These are phyloP conservation scores for Drusus annulatus DNA, from an alignment of 1,140 invertebrate genomes.

Conservation along the genomic window DNA sequence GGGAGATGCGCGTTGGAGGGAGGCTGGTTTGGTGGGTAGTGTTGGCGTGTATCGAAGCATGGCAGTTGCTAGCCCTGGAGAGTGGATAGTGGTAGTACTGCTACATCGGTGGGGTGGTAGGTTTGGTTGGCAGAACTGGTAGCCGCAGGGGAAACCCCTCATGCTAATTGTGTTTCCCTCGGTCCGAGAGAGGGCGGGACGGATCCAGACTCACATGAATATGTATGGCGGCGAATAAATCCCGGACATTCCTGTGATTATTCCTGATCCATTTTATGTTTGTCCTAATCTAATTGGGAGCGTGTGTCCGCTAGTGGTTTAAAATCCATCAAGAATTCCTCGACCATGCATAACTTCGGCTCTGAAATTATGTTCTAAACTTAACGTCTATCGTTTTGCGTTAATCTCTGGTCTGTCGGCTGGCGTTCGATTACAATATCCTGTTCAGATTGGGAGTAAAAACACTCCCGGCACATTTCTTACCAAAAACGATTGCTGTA, in stretches of 20 bases:
- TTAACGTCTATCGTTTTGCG: too few relatives aligned
- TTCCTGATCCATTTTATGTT: constrained; percentile 49
- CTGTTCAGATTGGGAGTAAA: too few relatives aligned
- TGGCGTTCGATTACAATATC: too few relatives aligned
- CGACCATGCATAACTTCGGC: constrained; percentile 4
- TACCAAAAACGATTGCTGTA: too few relatives aligned
- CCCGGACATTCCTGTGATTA: constrained; percentile 43
- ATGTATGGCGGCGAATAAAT: constrained; percentile 40
- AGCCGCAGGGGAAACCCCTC: background rate
- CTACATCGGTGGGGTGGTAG: too few relatives aligned
- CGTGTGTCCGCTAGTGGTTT: constrained; percentile 18
- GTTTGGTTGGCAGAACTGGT: background rate
- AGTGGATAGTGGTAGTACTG: too few relatives aligned
- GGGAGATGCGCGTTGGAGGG: background rate
- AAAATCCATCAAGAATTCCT: constrained; percentile 44
- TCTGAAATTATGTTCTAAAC: too few relatives aligned
- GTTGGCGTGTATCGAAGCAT: too few relatives aligned
- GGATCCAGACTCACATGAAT: constrained; percentile 36
- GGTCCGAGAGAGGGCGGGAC: constrained; percentile 27
- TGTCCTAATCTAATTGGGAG: constrained; percentile 52
- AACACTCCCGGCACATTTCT: too few relatives aligned
- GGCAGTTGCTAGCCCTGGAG: too few relatives aligned
- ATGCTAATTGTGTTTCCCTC: constrained; percentile 47
- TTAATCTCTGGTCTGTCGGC: too few relatives aligned
- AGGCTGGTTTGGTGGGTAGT: background rate